phyloP scores from a whole-genome alignment of 2,113 vertebrate genomes.

The Calidris pygmaea region DNA sequence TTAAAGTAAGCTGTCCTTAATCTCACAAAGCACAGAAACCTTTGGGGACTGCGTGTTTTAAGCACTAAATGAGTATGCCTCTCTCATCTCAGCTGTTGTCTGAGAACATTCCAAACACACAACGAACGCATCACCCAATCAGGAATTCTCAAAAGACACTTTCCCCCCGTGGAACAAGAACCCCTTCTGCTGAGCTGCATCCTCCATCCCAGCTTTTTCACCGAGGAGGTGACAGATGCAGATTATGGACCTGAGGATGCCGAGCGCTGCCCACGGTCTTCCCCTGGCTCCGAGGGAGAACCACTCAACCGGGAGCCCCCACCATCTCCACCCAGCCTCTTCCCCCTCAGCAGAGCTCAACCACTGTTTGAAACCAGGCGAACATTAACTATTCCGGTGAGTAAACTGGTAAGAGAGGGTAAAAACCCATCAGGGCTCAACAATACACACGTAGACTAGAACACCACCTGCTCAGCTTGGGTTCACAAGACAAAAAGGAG shows the following conservation, averaged over 20 bases:
- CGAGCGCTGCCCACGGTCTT: rapidly evolving
- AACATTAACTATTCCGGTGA: not conserved
- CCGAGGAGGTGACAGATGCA: rapidly evolving
- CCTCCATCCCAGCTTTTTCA: not conserved
- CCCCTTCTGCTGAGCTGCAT: not conserved
- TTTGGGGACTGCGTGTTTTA: not conserved
- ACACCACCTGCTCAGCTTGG: not conserved
- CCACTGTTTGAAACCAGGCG: not conserved
- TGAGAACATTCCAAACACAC: not conserved
- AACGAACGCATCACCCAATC: not conserved
- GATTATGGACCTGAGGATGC: not conserved
- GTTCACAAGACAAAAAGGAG: not conserved
- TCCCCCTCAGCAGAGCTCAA: not conserved
- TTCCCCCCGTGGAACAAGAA: not conserved
- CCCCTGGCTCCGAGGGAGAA: not conserved
- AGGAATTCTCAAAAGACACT: not conserved
- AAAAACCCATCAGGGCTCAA: not conserved
- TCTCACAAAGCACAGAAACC: not conserved
- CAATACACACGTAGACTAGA: rapidly evolving
- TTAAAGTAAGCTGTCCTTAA: not conserved
- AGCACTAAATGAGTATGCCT: not conserved
- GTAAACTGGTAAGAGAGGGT: not conserved
- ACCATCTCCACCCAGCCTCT: not conserved
- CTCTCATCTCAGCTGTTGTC: not conserved
- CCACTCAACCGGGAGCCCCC: not conserved